Evolutionary conservation across 1,140 invertebrate genomes (phyloP), one percentile per base, ranked within the genome.

Genomic region (Nilaparvata lugens): DNA sequence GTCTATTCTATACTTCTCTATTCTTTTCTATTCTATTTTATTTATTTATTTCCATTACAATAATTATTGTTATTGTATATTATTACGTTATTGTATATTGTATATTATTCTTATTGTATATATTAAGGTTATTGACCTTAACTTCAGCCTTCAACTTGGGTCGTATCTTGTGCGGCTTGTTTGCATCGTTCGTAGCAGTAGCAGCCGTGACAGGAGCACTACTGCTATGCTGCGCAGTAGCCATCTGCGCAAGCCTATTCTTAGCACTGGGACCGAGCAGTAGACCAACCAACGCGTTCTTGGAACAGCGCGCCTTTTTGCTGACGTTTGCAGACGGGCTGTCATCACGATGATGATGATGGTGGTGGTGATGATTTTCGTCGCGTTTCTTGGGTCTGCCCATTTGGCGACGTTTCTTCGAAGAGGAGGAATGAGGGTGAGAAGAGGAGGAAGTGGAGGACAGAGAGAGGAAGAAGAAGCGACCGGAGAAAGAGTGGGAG

Each of bases 401-500:
- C 1, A 89, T 88, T 76, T 92, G 92, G 6, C 90, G 79, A 68
- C 91, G 91, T 65, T 90, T 89, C 0, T 85, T 87, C 0, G 85
- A 83, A 0, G 79, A 78, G 35, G 70, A 74, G 1, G 67, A 72
- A 53, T 42, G 13, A 52, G 51, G 13, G n/a, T 40, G 38, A 40
- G 38, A 40, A 9, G 38, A 40, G n/a, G 38, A 40, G 5, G 45
- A 16, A 52, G 40, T 4, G 58, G 58, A 42, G 57, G 38, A 55
- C n/a, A 55, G 53, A 55, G 9, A 5, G 43, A 5, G n/a, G 43
- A 19, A 16, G 19, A 45, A 6, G 54, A 56, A 5, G 31, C 28
- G 3, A 54, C 38, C 2, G 62, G 62, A 9, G 57, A 60, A 5
- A 60, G 23, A 1, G 62, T 53, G 14, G 58, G 53, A 3, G 62